Evolutionary conservation across 2,888 invertebrate genomes (phyloP), one percentile per base, ranked within the genome.

Genomic region (Pandemis cinnamomeana): DNA sequence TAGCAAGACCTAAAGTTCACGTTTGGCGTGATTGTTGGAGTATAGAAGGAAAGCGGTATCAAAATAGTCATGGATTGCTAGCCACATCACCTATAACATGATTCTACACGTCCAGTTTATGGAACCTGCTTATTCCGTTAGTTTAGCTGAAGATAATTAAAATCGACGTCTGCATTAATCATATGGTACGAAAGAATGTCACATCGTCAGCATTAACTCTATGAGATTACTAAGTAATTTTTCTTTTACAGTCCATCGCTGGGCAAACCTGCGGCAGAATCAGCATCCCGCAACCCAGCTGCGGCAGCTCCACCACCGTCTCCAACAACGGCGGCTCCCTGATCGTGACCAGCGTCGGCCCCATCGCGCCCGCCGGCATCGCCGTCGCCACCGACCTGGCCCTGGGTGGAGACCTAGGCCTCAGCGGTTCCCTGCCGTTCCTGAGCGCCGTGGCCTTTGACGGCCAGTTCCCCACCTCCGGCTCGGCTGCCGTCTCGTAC

Each of bases 271-370:
- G 81, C 80, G 20, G 81, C 76, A 63, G 78, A 80, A 51, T 78
- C 80, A 67, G 77, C 80, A 63, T 73, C 67, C 10, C 76, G 71
- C 3, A 46, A 72, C 67, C 78, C 77, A 27, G 27, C 58, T 58
- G 58, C 58, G 58, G 58, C 27, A 27, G 11, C 58, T 27, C 27
- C 58, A 11, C 53, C 77, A 68, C 58, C 11, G 27, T 58, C 27
- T 27, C 27, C 58, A 58, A 58, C 58, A 58, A 58, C 58, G 58
- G 58, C 5, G 58, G 58, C 58, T 41, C 61, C 61, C 42, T 61
- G 41, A 78, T 79, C 75, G 78, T 79, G 36, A 79, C 79, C 66
- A 79, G 79, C 44, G 74, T 77, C 63, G 79, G 79, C 6, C 71
- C 77, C 67, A 78, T 80, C n/a, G 74, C 67, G 55, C 82, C 77